Conservation (phyloP, 1,140 invertebrate species). For the Frieseomelitta varia region DNA sequence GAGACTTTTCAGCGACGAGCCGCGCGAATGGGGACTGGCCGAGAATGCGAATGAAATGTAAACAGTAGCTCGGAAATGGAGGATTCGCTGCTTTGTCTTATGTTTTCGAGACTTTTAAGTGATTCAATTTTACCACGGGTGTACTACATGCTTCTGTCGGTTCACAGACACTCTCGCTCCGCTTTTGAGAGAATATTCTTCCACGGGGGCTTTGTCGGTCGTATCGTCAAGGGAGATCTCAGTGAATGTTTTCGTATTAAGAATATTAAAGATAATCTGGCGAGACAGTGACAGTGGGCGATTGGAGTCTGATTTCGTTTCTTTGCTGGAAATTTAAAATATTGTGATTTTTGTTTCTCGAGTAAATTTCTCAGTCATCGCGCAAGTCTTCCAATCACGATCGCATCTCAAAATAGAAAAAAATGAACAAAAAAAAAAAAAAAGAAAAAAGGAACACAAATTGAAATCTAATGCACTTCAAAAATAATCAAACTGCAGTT, state of each 20-base stretch:
- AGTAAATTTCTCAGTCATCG: neutral
- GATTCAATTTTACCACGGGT: conserved; percentile 10
- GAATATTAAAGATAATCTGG: neutral
- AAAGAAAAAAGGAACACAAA: neutral
- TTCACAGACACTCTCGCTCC: neutral
- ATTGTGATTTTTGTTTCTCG: neutral
- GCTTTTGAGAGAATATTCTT: neutral
- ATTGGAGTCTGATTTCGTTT: neutral
- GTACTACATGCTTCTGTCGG: neutral
- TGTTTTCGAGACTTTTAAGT: neutral
- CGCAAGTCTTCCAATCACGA: too few species aligned
- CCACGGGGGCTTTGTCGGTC: neutral
- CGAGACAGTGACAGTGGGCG: neutral
- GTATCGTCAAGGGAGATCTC: neutral
- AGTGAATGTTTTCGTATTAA: neutral
- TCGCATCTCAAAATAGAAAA: too few species aligned
- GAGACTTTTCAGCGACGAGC: neutral
- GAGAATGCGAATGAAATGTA: conserved; percentile 3
- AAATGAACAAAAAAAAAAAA: neutral
- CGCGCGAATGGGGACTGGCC: neutral
- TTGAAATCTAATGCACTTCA: neutral
- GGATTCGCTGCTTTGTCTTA: neutral
- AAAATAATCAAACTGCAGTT: neutral
- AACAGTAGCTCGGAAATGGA: neutral
- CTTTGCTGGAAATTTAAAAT: neutral